phyloP scores from a whole-genome alignment of 2,113 vertebrate genomes.

The Prionailurus viverrinus region DNA sequence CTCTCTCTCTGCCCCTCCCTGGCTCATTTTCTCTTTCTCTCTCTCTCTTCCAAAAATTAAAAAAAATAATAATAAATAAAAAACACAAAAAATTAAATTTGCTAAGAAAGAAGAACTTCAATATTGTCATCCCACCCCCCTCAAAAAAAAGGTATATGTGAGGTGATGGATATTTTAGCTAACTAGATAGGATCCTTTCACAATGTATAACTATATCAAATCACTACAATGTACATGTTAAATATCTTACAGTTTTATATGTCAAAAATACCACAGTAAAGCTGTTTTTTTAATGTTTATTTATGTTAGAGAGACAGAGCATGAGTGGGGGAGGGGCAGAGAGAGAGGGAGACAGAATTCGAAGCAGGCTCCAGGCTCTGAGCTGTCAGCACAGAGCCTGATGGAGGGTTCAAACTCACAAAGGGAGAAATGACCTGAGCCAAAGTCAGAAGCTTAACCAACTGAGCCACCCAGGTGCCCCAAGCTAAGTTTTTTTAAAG shows the following conservation, averaged over 20 bases:
- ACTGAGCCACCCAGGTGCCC: background rate
- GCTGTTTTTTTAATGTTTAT: background rate
- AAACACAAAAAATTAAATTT: no score
- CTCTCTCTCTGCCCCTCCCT: no score
- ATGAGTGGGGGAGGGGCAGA: background rate
- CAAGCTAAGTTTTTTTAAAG: background rate
- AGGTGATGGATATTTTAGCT: no score
- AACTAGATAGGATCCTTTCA: background rate
- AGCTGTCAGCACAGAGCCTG: background rate
- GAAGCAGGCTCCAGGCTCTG: no score
- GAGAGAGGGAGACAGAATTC: no score
- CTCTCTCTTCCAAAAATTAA: no score
- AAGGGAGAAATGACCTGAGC: background rate
- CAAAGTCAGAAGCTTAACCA: background rate
- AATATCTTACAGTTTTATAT: background rate
- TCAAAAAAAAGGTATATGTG: background rate
- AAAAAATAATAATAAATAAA: no score
- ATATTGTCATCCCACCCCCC: background rate
- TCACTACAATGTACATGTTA: background rate
- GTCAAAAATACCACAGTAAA: no score
- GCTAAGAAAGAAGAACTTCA: no score
- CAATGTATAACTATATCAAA: background rate
- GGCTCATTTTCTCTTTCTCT: no score
- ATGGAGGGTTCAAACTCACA: fast-evolving
- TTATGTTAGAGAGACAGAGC: background rate